Base-by-base conservation (phyloP, 2,888 invertebrate species). In the Phragmatobia fuliginosa region DNA sequence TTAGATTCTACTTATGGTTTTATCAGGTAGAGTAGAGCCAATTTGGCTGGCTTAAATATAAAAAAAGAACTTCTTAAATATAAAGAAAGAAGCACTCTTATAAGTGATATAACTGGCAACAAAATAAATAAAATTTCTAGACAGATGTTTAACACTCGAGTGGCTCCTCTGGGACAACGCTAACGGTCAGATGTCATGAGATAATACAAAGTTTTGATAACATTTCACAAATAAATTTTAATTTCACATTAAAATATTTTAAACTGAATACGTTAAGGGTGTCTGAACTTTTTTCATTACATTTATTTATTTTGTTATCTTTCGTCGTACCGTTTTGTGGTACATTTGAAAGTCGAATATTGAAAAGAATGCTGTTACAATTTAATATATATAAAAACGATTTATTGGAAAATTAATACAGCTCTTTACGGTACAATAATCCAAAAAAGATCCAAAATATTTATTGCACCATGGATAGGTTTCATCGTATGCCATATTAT, bases 201-300 rank as follows among this genome's bases (percentile, higher is more conserved):
- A 87, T 83, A 83, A 82, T 82, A 80, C 62, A 72, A 78, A 85
- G 70, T 81, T 83, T 69, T 73, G 65, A 73, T 73, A 80, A 85
- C 79, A 79, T 83, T 83, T 83, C 75, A 78, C 78, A 70, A 78
- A 81, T 79, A 77, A 81, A 86, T 87, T 87, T 85, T 78, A 81
- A 83, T 82, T 82, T 77, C 70, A 78, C 76, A 75, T 80, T 75
- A 77, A 78, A 80, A 83, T 71, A 73, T 85, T 83, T 83, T 83
- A 78, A 84, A 83, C 76, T 81, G 77, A 76, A 81, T 72, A 81
- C 76, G 80, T 73, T 80, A 72, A 78, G 75, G 73, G 67, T 68
- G 77, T 71, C 71, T 59, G 45, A 75, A 87, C 76, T 86, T 89
- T 85, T 84, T 85, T 85, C 82, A 87, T 86, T 83, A 82, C 69